These are phyloP conservation scores for Rallus crepitans DNA, from an alignment of 2,797 vertebrate genomes.

Conservation along the genomic window DNA sequence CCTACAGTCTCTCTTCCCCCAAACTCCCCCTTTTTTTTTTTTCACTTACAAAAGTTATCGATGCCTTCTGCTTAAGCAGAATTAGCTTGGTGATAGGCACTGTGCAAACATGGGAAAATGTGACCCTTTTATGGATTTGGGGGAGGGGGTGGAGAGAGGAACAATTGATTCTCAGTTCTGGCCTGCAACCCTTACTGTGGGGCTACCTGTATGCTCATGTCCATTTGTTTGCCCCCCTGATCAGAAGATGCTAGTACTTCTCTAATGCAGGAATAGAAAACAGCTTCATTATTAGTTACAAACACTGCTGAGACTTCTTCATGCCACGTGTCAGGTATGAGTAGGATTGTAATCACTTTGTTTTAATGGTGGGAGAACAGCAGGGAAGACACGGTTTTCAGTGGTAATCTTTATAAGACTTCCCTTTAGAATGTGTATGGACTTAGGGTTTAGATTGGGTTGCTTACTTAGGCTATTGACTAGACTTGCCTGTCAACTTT, in stretches of 20 bases:
- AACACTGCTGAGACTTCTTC: not conserved
- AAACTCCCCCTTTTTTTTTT: not conserved
- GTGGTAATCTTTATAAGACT: not conserved
- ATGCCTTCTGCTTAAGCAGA: not conserved
- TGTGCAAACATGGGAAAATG: not conserved
- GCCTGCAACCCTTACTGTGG: not conserved
- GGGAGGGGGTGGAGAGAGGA: too few species aligned
- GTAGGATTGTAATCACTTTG: not conserved
- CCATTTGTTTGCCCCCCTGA: not conserved
- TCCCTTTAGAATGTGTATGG: not conserved
- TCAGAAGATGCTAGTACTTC: not conserved
- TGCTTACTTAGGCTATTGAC: not conserved
- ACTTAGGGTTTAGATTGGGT: not conserved
- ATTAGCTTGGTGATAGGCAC: not conserved
- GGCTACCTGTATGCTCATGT: not conserved
- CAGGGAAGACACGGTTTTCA: not conserved
- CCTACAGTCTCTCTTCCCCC: not conserved
- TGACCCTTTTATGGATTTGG: not conserved
- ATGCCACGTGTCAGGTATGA: not conserved
- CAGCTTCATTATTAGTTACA: not conserved
- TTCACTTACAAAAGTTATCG: accelerated
- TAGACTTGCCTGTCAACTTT: not conserved
- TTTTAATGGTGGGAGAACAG: not conserved
- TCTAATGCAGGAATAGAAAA: not conserved
- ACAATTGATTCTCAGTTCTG: not conserved